Evolutionary conservation across 30 jellyfish, hydroid and myxozoan genomes (phyloP).

Genomic region (Phacellophora camtschatica): DNA sequence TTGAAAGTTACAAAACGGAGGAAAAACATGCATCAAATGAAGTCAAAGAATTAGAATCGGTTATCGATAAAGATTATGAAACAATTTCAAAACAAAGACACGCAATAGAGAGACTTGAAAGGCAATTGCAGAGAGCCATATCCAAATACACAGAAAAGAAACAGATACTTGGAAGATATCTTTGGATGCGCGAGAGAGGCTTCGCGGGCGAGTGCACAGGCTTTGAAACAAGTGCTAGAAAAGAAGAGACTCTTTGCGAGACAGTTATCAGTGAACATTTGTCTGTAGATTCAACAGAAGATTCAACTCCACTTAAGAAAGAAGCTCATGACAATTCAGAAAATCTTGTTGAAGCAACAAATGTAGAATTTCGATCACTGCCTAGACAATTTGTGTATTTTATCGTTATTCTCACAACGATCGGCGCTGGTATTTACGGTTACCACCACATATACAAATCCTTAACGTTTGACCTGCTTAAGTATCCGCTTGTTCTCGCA

Average conservation of each 20-base stretch:
- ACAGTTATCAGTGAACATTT: not conserved
- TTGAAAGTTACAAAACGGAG: constrained; percentile 34
- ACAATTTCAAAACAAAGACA: constrained; percentile 61
- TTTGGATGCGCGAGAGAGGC: constrained; percentile 40
- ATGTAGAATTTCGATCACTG: not conserved
- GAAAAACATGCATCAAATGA: constrained; percentile 46
- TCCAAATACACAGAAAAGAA: constrained; percentile 52
- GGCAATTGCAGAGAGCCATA: constrained; percentile 58
- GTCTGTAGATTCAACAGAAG: too few species aligned
- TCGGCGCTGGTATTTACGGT: not conserved
- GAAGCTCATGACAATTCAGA: not conserved
- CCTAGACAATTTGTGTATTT: not conserved
- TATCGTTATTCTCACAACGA: not conserved
- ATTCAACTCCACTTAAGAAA: not conserved
- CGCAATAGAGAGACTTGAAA: constrained; percentile 63
- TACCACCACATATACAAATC: not conserved
- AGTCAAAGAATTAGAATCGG: constrained; percentile 46
- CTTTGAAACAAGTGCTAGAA: not conserved
- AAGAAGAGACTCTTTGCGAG: not conserved
- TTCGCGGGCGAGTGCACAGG: not conserved
- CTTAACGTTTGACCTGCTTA: not conserved
- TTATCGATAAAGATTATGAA: constrained; percentile 52
- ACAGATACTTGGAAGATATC: not conserved
- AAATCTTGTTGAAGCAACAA: not conserved
- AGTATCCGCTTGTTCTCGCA: not conserved